Evolutionary conservation across 1,140 invertebrate genomes (phyloP).

Genomic region (Mylabris phalerata): DNA sequence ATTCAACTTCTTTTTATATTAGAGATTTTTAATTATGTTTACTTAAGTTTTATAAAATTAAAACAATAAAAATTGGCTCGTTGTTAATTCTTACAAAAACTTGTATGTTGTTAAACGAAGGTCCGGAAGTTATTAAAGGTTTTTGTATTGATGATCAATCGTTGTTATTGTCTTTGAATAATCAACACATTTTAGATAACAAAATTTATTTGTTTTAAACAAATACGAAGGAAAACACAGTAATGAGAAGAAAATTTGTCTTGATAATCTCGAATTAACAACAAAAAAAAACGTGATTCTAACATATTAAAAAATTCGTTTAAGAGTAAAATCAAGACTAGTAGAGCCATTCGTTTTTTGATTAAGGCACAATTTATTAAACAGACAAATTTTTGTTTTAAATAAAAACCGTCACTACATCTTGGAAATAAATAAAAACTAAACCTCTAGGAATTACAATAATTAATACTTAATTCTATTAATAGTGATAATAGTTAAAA

Average conservation of each 20-base stretch:
- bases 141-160: neutral
- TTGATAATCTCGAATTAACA: conserved; percentile 3
- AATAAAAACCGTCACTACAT: neutral
- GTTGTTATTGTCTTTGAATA: too few species aligned
- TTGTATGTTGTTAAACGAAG: conserved; percentile 11
- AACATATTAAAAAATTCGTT: conserved; percentile 6
- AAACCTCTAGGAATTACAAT: conserved; percentile 9
- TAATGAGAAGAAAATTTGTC: conserved; percentile 11
- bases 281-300: conserved; percentile 12
- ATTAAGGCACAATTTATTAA: conserved; percentile 8
- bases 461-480: conserved; percentile 9
- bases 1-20: too few species aligned
- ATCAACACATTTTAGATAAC: neutral
- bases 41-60: too few species aligned
- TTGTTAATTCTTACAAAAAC: too few species aligned
- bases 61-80: too few species aligned
- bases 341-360: conserved; percentile 6
- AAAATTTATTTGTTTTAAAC: conserved; percentile 16
- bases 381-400: neutral
- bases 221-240: conserved; percentile 17
- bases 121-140: conserved; percentile 8
- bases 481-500: conserved; percentile 13
- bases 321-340: conserved; percentile 20
- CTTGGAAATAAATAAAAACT: conserved; percentile 16
- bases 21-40: too few species aligned